A percentile compares a stretch with the other conserved stretches of the same genome.
Conservation (phyloP, 2,888 invertebrate genomes). For the Torymus texanus region DNA sequence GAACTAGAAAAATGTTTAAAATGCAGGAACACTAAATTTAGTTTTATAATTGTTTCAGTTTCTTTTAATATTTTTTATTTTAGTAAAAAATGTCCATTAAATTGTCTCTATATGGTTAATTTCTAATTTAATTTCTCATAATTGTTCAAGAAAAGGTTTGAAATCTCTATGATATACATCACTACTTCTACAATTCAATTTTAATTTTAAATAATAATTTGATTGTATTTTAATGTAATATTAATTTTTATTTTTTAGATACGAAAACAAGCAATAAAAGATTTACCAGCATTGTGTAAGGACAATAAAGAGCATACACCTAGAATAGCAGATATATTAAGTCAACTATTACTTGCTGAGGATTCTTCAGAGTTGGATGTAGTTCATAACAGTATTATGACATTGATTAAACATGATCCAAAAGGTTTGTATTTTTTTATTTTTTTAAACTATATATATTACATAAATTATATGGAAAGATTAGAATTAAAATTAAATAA, state of each 20-base stretch:
- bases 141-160: too few relatives aligned
- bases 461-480: not conserved
- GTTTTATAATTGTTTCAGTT: too few relatives aligned
- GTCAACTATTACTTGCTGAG: slow-evolving; percentile 92
- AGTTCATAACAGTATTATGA: slow-evolving; percentile 88
- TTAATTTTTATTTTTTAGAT: slow-evolving; percentile 79
- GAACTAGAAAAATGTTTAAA: too few relatives aligned
- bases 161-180: too few relatives aligned
- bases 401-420: slow-evolving; percentile 85
- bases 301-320: slow-evolving; percentile 88
- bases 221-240: not conserved
- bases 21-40: too few relatives aligned
- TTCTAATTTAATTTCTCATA: too few relatives aligned
- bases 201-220: too few relatives aligned
- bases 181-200: too few relatives aligned
- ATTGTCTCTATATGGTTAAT: too few relatives aligned
- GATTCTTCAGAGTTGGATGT: slow-evolving; percentile 89
- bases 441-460: slow-evolving; percentile 7
- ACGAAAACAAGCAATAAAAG: slow-evolving; percentile 94
- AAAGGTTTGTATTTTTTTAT: slow-evolving; percentile 74
- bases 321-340: slow-evolving; percentile 93
- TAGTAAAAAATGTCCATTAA: too few relatives aligned
- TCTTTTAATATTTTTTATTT: too few relatives aligned
- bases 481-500: not conserved
- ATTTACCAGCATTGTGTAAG: slow-evolving; percentile 90